Evolutionary conservation across 92 coral and sea anemone species (phyloP), one percentile per base, ranked within the genome.

Genomic region (Bergia puertoricense): DNA sequence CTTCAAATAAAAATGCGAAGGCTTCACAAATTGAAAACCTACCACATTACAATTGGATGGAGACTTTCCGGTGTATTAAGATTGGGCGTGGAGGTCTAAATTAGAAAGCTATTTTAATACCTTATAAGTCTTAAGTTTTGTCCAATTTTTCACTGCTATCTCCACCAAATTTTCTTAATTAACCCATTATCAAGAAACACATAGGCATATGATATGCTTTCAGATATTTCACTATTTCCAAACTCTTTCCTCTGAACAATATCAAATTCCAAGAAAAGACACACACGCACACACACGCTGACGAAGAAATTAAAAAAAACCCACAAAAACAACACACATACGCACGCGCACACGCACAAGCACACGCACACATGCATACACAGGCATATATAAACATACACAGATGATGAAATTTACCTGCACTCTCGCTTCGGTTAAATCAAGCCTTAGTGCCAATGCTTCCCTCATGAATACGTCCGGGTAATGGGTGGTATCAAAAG

Each of bases 381-480:
- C 11, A 44, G 1, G 57, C 22, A 16, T 7, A 79, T 66, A 15
- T 0, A 37, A 1, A 9, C 7, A 30, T 1, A 9, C 83, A 48
- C 43, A 13, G 14, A 50, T 8, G n/a, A 51, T 54, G 59, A 22
- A 71, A 13, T 16, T 86, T 85, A 97, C 99, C 97, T 97, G 99
- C 16, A 97, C 99, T 88, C 99, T 82, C 11, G 99, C 99, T 86
- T 97, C 99, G 18, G 99, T 97, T 30, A 97, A 89, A 72, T 97
- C 99, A 71, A 97, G 93, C 74, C 99, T 77, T 16, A 97, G 82
- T 14, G 98, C 99, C 6, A 97, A 92, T 23, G 97, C 95, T 90
- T 97, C 99, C 76, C 99, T 93, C 99, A 97, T 97, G 80, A 97
- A 97, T 44, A 97, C 99, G 77, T 97, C 99, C 0, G 99, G 99